These are phyloP conservation scores for Tetragonula clypearis DNA, from an alignment of 1,140 invertebrate genomes.

Conservation along the genomic window DNA sequence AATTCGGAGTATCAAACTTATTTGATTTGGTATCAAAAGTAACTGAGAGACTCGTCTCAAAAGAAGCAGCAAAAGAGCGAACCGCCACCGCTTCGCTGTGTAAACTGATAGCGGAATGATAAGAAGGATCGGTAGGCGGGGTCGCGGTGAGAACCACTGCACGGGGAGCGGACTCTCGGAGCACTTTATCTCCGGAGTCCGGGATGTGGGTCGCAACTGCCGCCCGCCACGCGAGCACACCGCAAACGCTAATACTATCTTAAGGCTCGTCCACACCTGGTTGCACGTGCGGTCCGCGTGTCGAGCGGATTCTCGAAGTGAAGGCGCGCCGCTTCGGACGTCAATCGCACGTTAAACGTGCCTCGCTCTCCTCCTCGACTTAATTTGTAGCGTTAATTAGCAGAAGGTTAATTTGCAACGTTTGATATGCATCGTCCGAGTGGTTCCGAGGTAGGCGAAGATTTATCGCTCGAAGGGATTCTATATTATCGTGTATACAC, in stretches of 20 bases:
- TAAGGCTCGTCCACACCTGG: constrained; percentile 70
- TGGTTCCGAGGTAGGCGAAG: neutral
- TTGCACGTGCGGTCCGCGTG: constrained; percentile 17
- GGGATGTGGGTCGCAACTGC: constrained; percentile 78
- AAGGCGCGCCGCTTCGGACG: neutral
- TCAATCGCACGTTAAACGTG: neutral
- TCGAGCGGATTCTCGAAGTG: constrained; percentile 14
- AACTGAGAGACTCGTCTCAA: neutral
- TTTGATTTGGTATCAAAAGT: too few relatives aligned
- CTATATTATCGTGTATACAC: neutral
- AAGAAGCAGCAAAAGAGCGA: neutral
- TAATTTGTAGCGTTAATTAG: constrained; percentile 7
- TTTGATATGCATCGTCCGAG: neutral
- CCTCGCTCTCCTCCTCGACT: neutral
- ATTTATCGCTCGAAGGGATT: constrained; percentile 11
- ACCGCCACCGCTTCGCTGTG: neutral
- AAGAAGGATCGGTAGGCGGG: constrained; percentile 62
- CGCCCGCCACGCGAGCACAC: constrained; percentile 74
- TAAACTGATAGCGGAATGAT: constrained; percentile 26
- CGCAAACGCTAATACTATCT: constrained; percentile 57
- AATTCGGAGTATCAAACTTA: neutral
- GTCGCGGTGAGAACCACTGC: constrained; percentile 75
- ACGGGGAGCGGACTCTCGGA: constrained; percentile 70
- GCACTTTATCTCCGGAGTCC: constrained; percentile 74
- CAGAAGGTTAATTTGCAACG: constrained; percentile 9